phyloP scores from a whole-genome alignment of 2,888 invertebrate genomes.

The Yponomeuta evonymella region DNA sequence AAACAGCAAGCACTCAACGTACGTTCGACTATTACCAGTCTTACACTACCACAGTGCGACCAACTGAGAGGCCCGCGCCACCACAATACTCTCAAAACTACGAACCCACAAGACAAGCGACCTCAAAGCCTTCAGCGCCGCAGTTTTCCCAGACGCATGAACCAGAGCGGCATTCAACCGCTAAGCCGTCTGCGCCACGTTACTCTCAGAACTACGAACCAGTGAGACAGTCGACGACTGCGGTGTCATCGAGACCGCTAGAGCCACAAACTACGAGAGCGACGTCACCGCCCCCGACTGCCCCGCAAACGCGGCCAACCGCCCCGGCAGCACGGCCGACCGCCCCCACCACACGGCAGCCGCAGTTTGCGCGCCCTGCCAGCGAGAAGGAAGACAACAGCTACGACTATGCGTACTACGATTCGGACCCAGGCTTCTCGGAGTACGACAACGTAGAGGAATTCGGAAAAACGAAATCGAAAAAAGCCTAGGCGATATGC shows the following conservation, averaged over 20 bases:
- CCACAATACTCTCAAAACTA: constrained; percentile 5
- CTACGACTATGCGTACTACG: constrained; percentile 92
- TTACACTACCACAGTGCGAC: constrained; percentile 62
- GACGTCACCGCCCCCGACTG: constrained; percentile 30
- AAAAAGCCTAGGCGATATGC: constrained; percentile 32
- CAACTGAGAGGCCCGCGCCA: constrained; percentile 35
- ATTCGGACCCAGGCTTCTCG: constrained; percentile 78
- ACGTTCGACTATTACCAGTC: constrained; percentile 58
- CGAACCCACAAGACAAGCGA: neutral
- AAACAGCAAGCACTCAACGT: constrained; percentile 49
- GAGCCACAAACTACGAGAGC: constrained; percentile 20
- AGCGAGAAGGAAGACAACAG: constrained; percentile 81
- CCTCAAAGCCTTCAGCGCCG: neutral
- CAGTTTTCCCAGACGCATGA: neutral
- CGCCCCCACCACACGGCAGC: constrained; percentile 39
- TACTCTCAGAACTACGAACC: constrained; percentile 32
- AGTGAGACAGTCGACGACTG: constrained; percentile 26
- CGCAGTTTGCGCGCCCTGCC: constrained; percentile 50
- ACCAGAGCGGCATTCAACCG: neutral
- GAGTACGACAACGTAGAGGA: constrained; percentile 79
- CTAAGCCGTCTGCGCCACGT: constrained; percentile 24
- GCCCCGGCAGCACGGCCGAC: constrained; percentile 23
- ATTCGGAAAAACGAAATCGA: constrained; percentile 77
- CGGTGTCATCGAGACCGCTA: constrained; percentile 31
- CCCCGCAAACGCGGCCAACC: constrained; percentile 39